phyloP scores from a whole-genome alignment of 2,113 vertebrate genomes.

The Cyanistes caeruleus region DNA sequence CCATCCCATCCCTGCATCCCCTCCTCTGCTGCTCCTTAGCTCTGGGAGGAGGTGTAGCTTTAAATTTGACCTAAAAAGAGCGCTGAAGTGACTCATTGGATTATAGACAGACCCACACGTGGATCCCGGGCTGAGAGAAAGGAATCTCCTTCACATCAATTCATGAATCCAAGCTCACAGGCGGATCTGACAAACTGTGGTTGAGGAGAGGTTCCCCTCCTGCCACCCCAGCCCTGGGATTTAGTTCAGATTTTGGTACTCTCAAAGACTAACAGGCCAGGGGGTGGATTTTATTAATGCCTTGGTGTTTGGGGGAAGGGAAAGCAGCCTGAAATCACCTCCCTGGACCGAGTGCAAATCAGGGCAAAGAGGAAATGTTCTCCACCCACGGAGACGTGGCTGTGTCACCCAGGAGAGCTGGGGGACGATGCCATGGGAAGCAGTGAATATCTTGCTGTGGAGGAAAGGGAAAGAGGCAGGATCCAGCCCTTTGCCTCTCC shows the following conservation, averaged over 20 bases:
- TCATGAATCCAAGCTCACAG: not conserved
- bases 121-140: not conserved
- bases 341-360: not conserved
- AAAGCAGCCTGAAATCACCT: not conserved
- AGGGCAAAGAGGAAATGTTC: not conserved
- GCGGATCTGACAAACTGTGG: rapidly evolving
- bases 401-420: not conserved
- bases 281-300: not conserved
- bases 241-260: not conserved
- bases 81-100: not conserved
- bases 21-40: rapidly evolving
- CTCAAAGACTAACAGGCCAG: not conserved
- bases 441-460: not conserved
- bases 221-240: not conserved
- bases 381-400: rapidly evolving
- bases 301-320: not conserved
- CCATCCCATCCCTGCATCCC: not conserved
- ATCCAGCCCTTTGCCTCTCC: not conserved
- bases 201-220: not conserved
- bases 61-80: not conserved
- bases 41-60: not conserved
- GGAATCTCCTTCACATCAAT: not conserved
- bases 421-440: not conserved
- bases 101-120: not conserved
- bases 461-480: not conserved